These are phyloP conservation scores for Noctua fimbriata DNA, from an alignment of 2,888 invertebrate species.

Conservation along the genomic window DNA sequence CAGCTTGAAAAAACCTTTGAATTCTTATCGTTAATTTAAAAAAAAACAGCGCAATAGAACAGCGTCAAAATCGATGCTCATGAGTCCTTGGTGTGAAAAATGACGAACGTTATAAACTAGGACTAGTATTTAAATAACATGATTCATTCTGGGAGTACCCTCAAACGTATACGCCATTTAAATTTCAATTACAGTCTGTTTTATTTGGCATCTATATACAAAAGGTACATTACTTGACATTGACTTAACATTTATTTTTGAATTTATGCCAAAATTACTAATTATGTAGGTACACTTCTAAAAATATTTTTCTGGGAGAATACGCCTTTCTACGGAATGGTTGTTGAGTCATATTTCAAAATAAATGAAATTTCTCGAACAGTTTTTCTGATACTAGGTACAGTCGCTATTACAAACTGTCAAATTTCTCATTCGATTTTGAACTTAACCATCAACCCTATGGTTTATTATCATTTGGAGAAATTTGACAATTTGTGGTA, in stretches of 20 bases:
- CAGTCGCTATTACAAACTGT: background rate
- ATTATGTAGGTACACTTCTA: constrained; percentile 3
- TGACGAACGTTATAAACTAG: background rate
- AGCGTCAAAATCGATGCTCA: background rate
- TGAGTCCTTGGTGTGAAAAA: background rate
- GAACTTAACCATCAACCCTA: too few relatives aligned
- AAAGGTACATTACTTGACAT: background rate
- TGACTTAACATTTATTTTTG: constrained; percentile 19
- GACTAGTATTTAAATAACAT: background rate
- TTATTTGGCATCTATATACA: background rate
- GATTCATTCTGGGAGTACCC: background rate
- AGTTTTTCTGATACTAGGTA: background rate
- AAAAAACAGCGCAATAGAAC: too few relatives aligned
- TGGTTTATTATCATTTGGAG: too few relatives aligned
- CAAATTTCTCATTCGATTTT: too few relatives aligned
- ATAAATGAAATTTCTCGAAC: background rate
- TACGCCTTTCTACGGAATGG: background rate
- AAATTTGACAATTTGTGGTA: too few relatives aligned
- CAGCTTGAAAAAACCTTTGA: background rate
- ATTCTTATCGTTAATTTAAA: background rate
- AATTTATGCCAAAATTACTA: constrained; percentile 22
- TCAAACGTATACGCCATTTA: background rate
- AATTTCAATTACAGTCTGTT: background rate
- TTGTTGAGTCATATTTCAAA: constrained; percentile 11
- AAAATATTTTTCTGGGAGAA: constrained; percentile 21